Evolutionary conservation across 2,113 vertebrate genomes (phyloP), one percentile per base, ranked within the genome.

Genomic region (Pseudopodoces humilis): DNA sequence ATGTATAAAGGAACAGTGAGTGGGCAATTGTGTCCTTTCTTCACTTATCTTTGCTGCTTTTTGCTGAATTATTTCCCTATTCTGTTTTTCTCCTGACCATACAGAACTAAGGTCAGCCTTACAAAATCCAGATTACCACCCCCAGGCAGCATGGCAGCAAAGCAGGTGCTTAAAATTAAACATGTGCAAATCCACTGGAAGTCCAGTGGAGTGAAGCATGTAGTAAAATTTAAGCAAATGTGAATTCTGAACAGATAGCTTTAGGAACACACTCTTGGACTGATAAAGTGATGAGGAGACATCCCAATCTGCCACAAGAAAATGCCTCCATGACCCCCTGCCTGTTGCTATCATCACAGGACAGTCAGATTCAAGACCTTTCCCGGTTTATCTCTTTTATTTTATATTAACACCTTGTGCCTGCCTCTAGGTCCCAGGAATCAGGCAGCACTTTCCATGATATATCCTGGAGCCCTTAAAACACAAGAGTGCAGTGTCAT

Each of bases 401-500:
- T 92, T 92, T 86, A 67, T 43, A n/a, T 3, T 33, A 78, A 55
- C 39, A 74, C 79, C 60, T 67, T 43, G 53, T 77, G 25, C 56
- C 52, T 90, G 82, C 67, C 65, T 90, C 55, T 79, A 59, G 82
- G 46, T 90, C 78, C 58, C 90, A 91, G 77, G 78, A 93, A 92
- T 49, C 55, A 85, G 47, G 39, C 76, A 84, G 88, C 55, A 31
- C 55, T 88, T 85, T 25, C 87, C 75, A 17, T 88, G 63, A 95
- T 97, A 20, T 72, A 78, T 97, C 78, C 78, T 67, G 70, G 63
- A 90, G 83, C 44, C 88, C 83, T 95, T 94, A 87, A 95, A 96
- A 92, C 79, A 95, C 63, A 91, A 94, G 96, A 78, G 93, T 58
- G 21, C 74, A 81, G 30, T 90, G 96, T 97, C 95, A 83, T 90